Conservation (phyloP, 2,113 vertebrate species). For the Atlantisia rogersi region DNA sequence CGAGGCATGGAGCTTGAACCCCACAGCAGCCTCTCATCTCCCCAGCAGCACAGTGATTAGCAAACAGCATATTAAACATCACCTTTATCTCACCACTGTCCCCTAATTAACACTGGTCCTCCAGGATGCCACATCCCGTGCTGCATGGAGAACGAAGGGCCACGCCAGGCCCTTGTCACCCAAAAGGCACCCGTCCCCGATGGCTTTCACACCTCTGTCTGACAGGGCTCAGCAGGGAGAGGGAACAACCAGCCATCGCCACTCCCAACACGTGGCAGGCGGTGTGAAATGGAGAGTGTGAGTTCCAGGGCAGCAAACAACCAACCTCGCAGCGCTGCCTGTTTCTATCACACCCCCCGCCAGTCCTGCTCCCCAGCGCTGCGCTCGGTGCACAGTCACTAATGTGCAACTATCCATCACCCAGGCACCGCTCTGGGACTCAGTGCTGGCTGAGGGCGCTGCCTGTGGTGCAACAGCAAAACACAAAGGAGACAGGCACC, state of each 20-base stretch:
- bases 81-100: neutral
- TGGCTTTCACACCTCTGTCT: neutral
- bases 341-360: too few relatives aligned
- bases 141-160: neutral
- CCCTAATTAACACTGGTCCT: neutral
- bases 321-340: accelerated
- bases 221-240: neutral
- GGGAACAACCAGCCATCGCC: neutral
- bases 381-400: neutral
- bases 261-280: neutral
- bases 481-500: accelerated
- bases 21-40: neutral
- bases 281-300: accelerated
- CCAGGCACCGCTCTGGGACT: neutral
- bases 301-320: neutral
- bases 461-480: accelerated
- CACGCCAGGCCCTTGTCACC: neutral
- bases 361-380: neutral
- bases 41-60: neutral
- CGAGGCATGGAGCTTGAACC: neutral
- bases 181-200: accelerated
- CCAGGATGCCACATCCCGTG: neutral
- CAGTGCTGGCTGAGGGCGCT: accelerated
- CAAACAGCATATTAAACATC: neutral
- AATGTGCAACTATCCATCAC: neutral